Evolutionary conservation across 1,140 invertebrate genomes (phyloP), one percentile per base, ranked within the genome.

Genomic region (Hestina assimilis): DNA sequence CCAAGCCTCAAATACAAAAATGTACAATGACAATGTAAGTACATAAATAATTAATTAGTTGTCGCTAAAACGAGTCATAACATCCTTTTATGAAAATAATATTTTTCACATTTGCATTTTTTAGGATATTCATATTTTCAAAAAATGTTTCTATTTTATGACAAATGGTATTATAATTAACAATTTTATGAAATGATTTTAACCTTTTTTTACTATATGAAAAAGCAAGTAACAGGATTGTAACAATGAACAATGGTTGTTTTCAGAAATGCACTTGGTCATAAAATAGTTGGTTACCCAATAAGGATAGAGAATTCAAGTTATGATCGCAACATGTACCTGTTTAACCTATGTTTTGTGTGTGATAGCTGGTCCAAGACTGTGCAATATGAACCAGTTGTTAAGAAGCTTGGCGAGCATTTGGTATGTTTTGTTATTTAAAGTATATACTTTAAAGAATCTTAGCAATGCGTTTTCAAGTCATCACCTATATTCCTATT

Each of bases 261-360:
- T 90, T 89, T 2, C 71, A 95, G 94, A 68, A 96, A 95, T 83
- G 91, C 93, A 3, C 89, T 94, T 54, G 94, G 95, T 31, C 93
- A 93, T 52, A 99, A 98, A 89, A 96, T 99, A 54, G 91, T 98
- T 11, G 97, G 98, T 0, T 99, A 96, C 89, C 97, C 98, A 0
- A 94, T 98, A 20, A 91, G 93, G 63, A 97, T 99, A 51, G 94
- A 96, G 66, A 93, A 96, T 74, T 92, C 94, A 42, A 96, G 96
- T 69, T 99, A 99, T 90, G 92, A 93, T n/a, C 90, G 98, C 59
- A 99, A 99, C 90, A 95, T 96, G 19, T 95, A 97, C 66, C 94
- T 98, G 47, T 99, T 99, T 83, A 99, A 99, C 87, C 83, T 98
- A 2, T 98, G 97, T 80, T 98, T 99, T 86, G 96, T 98, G 0